A percentile compares a stretch with the other conserved stretches of the same genome.
These are phyloP conservation scores for Cheilinus undulatus DNA, from an alignment of 2,113 vertebrate genomes.

Conservation along the genomic window DNA sequence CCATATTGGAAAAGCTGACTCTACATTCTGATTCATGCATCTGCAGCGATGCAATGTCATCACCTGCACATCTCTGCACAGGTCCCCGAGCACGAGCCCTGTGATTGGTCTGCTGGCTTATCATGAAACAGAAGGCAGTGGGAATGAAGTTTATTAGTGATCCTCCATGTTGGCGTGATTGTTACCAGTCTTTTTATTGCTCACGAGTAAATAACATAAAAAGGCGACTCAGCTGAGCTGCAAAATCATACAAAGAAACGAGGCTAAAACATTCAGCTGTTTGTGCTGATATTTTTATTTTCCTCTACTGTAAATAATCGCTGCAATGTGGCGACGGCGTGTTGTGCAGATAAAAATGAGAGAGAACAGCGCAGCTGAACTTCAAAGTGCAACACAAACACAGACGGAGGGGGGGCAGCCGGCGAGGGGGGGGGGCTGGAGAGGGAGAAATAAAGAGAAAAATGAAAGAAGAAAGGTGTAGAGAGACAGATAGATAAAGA, in stretches of 20 bases:
- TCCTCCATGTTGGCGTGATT: neutral
- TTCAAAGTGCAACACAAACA: conserved; percentile 60
- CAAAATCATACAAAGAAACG: conserved; percentile 6
- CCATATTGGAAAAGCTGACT: no score
- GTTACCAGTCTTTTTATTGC: neutral
- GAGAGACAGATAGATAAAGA: conserved; percentile 51
- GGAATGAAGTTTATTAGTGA: neutral
- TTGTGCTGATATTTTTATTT: neutral
- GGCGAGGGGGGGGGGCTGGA: neutral
- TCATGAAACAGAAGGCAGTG: neutral
- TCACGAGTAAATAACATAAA: conserved; percentile 11
- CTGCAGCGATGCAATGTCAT: no score
- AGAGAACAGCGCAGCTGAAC: conserved; percentile 51
- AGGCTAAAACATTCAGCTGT: neutral
- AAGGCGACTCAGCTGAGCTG: neutral
- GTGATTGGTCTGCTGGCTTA: no score
- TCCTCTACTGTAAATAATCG: conserved; percentile 62
- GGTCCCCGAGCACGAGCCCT: no score
- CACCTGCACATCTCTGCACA: no score
- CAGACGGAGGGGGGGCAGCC: neutral
- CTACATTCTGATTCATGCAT: no score
- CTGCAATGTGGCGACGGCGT: conserved; percentile 32
- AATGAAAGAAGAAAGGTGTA: conserved; percentile 9
- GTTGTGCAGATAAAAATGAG: conserved; percentile 64
- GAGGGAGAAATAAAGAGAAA: conserved; percentile 4